Conservation (phyloP, 1,140 invertebrate species). For the Onthophagus taurus region DNA sequence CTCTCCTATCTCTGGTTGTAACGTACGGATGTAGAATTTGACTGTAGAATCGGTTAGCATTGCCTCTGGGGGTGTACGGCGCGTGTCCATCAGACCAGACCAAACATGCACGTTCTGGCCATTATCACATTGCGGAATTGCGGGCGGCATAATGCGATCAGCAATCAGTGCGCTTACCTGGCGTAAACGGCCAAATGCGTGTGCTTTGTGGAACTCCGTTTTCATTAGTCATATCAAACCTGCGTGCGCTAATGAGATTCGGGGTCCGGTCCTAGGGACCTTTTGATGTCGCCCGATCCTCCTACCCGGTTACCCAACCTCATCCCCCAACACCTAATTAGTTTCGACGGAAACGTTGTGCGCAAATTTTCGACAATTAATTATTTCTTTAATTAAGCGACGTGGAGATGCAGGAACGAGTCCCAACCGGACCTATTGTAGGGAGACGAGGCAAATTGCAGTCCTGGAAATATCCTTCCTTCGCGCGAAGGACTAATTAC, state of each 20-base stretch:
- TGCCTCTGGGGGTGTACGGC: slow-evolving; percentile 5
- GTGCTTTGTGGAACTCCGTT: slow-evolving; percentile 16
- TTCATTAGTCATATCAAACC: slow-evolving; percentile 20
- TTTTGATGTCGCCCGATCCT: slow-evolving; percentile 22
- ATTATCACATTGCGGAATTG: slow-evolving; percentile 13
- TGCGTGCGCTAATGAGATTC: slow-evolving; percentile 19
- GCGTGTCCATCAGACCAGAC: slow-evolving; percentile 13
- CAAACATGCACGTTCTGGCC: slow-evolving; percentile 5
- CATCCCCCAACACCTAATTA: too few relatives aligned
- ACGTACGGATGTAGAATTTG: too few relatives aligned
- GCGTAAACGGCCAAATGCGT: slow-evolving; percentile 19
- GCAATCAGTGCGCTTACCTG: slow-evolving; percentile 18
- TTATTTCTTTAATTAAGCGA: too few relatives aligned
- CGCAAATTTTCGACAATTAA: too few relatives aligned
- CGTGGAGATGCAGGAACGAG: too few relatives aligned
- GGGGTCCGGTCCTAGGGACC: slow-evolving; percentile 19
- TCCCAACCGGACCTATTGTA: too few relatives aligned
- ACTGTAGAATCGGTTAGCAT: slow-evolving; percentile 5
- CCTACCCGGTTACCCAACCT: too few relatives aligned
- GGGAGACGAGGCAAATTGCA: too few relatives aligned
- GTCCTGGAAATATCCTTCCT: too few relatives aligned
- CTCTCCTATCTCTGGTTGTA: too few relatives aligned
- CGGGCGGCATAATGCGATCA: slow-evolving; percentile 13
- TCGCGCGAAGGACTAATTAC: too few relatives aligned
- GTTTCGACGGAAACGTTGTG: too few relatives aligned